Conservation (phyloP, 1,140 invertebrate species). For the Probaryconus sp. region DNA sequence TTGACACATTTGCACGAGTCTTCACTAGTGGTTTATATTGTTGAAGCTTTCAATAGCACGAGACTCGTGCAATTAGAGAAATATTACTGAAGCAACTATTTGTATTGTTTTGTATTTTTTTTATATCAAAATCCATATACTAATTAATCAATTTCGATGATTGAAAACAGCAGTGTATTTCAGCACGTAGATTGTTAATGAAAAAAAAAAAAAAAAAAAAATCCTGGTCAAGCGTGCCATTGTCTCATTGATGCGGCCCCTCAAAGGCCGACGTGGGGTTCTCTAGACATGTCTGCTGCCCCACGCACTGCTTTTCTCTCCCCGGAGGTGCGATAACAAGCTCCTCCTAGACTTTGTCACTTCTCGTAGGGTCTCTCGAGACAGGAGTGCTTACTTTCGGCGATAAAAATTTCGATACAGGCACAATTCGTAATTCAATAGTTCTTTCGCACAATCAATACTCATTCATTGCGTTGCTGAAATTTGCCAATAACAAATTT, state of each 20-base stretch:
- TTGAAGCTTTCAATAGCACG: no score
- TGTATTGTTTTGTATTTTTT: no score
- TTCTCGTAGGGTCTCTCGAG: conserved; percentile 67
- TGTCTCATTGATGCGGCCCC: conserved; percentile 39
- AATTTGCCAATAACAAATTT: no score
- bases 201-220: no score
- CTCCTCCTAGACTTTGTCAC: conserved; percentile 65
- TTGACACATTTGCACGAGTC: no score
- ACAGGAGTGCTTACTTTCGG: conserved; percentile 61
- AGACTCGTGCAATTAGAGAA: no score
- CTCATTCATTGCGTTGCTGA: no score
- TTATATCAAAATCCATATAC: no score
- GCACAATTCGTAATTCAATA: conserved; percentile 35
- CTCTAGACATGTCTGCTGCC: conserved; percentile 42
- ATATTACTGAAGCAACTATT: no score
- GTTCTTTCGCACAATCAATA: conserved; percentile 44
- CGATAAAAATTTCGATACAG: conserved; percentile 58
- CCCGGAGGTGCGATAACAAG: conserved; percentile 69
- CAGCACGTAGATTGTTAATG: conserved; percentile 9
- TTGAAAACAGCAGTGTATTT: no score
- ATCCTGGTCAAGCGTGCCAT: conserved; percentile 44
- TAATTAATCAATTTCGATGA: no score
- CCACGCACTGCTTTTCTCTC: conserved; percentile 41
- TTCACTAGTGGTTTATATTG: no score
- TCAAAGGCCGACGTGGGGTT: conserved; percentile 30